phyloP scores from a whole-genome alignment of 2,797 vertebrate species.

The Erethizon dorsatum region DNA sequence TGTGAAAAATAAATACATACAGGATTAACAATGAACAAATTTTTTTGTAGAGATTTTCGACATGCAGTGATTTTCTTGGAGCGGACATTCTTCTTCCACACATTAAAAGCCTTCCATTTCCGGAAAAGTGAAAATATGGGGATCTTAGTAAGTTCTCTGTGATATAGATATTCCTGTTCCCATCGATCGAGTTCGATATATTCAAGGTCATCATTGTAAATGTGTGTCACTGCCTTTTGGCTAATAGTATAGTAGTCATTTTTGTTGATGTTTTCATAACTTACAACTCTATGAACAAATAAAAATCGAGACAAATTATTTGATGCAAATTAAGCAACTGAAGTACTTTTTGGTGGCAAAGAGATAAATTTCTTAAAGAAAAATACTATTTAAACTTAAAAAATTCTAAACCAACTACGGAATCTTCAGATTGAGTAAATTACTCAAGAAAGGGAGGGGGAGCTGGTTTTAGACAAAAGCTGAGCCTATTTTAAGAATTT shows the following conservation, averaged over 20 bases:
- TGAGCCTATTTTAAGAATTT: not conserved
- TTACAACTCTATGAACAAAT: slow-evolving; percentile 89
- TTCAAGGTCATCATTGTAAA: slow-evolving; percentile 83
- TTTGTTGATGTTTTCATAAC: slow-evolving; percentile 89
- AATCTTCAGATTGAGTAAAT: slow-evolving; percentile 53
- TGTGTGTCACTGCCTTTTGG: slow-evolving; percentile 86
- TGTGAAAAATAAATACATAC: slow-evolving; percentile 88
- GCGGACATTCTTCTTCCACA: slow-evolving; percentile 92
- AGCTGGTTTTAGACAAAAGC: not conserved
- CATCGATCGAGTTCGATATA: slow-evolving; percentile 89
- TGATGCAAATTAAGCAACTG: slow-evolving; percentile 44
- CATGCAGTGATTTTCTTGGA: slow-evolving; percentile 89
- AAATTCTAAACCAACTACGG: not conserved
- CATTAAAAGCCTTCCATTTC: slow-evolving; percentile 92
- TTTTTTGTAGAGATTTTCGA: slow-evolving; percentile 86
- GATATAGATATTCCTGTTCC: slow-evolving; percentile 90
- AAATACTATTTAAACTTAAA: not conserved
- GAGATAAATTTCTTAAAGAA: slow-evolving; percentile 10
- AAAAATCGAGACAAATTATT: slow-evolving; percentile 57
- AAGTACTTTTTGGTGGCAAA: not conserved
- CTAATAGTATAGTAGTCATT: slow-evolving; percentile 91
- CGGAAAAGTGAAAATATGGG: slow-evolving; percentile 93
- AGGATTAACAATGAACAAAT: slow-evolving; percentile 91
- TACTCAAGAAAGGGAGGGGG: not conserved
- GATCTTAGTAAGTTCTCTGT: slow-evolving; percentile 90